phyloP scores from a whole-genome alignment of 2,797 vertebrate species.

The Tapera naevia region DNA sequence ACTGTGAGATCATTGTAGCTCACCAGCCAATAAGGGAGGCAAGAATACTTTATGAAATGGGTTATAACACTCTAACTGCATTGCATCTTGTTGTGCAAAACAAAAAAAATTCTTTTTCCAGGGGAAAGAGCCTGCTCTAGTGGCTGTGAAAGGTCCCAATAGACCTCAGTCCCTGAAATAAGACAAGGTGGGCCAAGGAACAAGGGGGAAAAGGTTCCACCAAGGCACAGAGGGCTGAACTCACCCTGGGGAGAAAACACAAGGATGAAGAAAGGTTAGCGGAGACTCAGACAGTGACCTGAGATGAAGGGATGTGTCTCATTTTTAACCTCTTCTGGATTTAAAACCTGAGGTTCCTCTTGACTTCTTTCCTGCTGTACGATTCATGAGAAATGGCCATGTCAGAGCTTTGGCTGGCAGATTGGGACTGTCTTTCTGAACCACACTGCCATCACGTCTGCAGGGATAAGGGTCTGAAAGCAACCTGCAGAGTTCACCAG shows the following conservation, averaged over 20 bases:
- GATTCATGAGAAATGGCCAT: not conserved
- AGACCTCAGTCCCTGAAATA: not conserved
- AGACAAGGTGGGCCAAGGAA: conserved; percentile 11
- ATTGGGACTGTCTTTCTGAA: not conserved
- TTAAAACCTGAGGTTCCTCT: not conserved
- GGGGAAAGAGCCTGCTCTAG: conserved; percentile 8
- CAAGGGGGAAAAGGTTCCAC: not conserved
- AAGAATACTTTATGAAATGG: not conserved
- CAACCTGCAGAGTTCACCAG: not conserved
- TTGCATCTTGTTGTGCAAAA: not conserved
- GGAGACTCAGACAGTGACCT: not conserved
- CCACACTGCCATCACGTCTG: not conserved
- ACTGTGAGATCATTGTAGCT: not conserved
- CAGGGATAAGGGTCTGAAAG: not conserved
- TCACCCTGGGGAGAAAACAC: not conserved
- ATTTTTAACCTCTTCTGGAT: not conserved
- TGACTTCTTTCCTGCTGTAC: not conserved
- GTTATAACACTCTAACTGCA: not conserved
- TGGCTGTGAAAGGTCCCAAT: conserved; percentile 13
- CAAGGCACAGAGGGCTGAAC: not conserved
- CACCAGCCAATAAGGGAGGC: not conserved
- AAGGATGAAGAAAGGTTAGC: not conserved
- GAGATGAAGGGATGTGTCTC: not conserved
- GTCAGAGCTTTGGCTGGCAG: not conserved
- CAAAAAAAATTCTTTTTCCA: conserved; percentile 20